A percentile compares a stretch with the other conserved stretches of the same genome.
phyloP scores from a whole-genome alignment of 1,140 invertebrate species.

The Ditylenchus dipsaci region DNA sequence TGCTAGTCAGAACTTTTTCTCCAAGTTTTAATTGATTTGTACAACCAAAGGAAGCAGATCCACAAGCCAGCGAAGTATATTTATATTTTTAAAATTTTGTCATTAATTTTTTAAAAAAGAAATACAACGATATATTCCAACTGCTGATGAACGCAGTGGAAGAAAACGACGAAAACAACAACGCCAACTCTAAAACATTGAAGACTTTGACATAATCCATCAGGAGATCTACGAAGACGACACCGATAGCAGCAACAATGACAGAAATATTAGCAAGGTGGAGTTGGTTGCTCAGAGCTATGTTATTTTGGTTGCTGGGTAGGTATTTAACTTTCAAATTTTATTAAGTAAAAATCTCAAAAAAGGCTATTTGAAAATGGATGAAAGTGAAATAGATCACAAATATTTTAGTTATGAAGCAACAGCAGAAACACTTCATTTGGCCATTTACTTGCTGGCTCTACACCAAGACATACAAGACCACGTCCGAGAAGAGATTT shows the following conservation, averaged over 20 bases:
- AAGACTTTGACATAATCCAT: constrained; percentile 13
- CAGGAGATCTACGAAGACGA: constrained; percentile 3
- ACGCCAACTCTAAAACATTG: background rate
- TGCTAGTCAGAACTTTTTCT: constrained; percentile 9
- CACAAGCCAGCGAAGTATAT: constrained; percentile 22
- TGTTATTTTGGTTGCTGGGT: constrained; percentile 20
- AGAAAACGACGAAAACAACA: constrained; percentile 9
- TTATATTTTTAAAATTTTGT: background rate
- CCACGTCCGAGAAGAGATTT: constrained; percentile 21
- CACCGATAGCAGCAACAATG: background rate
- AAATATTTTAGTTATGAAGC: constrained; percentile 49
- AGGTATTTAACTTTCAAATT: too few relatives aligned
- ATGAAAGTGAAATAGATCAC: background rate
- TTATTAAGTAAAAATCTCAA: background rate
- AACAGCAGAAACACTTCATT: constrained; percentile 47
- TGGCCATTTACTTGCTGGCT: constrained; percentile 49
- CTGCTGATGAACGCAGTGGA: constrained; percentile 31
- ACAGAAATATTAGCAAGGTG: constrained; percentile 18
- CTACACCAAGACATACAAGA: constrained; percentile 51
- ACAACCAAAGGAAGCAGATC: constrained; percentile 21
- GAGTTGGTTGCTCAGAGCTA: constrained; percentile 24
- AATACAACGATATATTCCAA: constrained; percentile 32
- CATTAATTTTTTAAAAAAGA: constrained; percentile 20
- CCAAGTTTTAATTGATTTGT: background rate
- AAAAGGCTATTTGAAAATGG: too few relatives aligned